These are phyloP conservation scores for Isoperla grammatica DNA, from an alignment of 2,888 invertebrate species.

Conservation along the genomic window DNA sequence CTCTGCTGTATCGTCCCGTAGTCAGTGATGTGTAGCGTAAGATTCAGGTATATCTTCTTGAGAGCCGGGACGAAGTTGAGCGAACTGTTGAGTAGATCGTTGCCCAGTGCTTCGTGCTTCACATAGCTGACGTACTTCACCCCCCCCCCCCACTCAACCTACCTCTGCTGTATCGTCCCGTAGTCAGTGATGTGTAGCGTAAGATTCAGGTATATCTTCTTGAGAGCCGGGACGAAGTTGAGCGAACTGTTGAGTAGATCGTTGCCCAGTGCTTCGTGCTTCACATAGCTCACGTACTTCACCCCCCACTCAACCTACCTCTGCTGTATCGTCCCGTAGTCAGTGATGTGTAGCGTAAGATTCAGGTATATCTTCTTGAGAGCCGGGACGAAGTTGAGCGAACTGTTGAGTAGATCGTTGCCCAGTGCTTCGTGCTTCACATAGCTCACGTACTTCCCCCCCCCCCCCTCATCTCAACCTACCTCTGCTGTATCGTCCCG, in stretches of 20 bases:
- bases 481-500: slow-evolving; percentile 53
- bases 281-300: slow-evolving; percentile 71
- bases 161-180: slow-evolving; percentile 53
- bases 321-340: slow-evolving; percentile 51
- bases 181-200: slow-evolving; percentile 56
- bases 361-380: slow-evolving; percentile 58
- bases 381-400: slow-evolving; percentile 75
- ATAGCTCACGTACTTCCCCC: slow-evolving; percentile 67
- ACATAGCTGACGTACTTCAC: slow-evolving; percentile 72
- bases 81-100: slow-evolving; percentile 75
- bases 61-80: slow-evolving; percentile 77
- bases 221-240: slow-evolving; percentile 74
- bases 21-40: slow-evolving; percentile 57
- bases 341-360: slow-evolving; percentile 57
- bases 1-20: slow-evolving; percentile 52
- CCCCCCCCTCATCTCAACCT: slow-evolving; percentile 45
- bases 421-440: slow-evolving; percentile 78
- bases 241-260: slow-evolving; percentile 77
- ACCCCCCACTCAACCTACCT: too few species aligned
- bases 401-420: slow-evolving; percentile 73
- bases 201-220: slow-evolving; percentile 57
- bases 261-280: slow-evolving; percentile 73
- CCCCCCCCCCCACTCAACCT: too few species aligned
- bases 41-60: slow-evolving; percentile 55
- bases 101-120: slow-evolving; percentile 73